These are phyloP conservation scores for Coelopa pilipes DNA, from an alignment of 2,888 invertebrate species.

Conservation along the genomic window DNA sequence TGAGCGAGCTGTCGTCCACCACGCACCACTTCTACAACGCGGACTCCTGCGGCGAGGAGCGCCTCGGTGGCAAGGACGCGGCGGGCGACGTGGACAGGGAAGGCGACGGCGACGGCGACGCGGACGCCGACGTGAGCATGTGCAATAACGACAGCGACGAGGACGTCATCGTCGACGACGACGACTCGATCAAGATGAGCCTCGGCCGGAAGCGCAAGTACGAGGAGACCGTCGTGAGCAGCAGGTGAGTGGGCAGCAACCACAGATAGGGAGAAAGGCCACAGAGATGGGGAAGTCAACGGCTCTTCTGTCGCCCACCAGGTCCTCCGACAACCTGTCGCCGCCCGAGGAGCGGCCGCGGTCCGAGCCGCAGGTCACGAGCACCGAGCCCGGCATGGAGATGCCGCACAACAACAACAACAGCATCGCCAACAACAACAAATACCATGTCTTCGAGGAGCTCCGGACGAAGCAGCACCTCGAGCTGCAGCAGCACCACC, in stretches of 20 bases:
- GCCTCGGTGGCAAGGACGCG: constrained; percentile 41
- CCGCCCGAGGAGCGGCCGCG: constrained; percentile 63
- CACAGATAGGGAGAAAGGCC: not conserved
- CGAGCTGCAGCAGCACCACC: constrained; percentile 5
- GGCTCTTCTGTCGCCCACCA: constrained; percentile 18
- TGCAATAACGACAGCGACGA: constrained; percentile 67
- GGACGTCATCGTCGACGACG: constrained; percentile 67
- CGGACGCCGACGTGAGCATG: constrained; percentile 58
- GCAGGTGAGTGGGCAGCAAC: constrained; percentile 50
- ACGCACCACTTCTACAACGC: constrained; percentile 66
- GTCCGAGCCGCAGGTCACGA: constrained; percentile 65
- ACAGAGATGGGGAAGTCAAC: not conserved
- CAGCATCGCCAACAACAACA: constrained; percentile 63
- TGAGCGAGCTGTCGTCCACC: constrained; percentile 65
- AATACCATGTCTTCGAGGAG: constrained; percentile 61
- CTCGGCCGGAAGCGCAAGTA: constrained; percentile 59
- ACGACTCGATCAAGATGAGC: constrained; percentile 61
- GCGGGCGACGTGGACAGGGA: constrained; percentile 42
- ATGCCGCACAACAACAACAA: constrained; percentile 55
- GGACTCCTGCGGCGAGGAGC: constrained; percentile 61
- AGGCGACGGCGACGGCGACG: constrained; percentile 45
- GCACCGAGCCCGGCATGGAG: constrained; percentile 62
- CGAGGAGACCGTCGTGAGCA: constrained; percentile 60
- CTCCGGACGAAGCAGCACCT: constrained; percentile 30
- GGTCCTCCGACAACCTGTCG: constrained; percentile 59